Evolutionary conservation across 2,888 invertebrate genomes (phyloP).

Genomic region (Digitonthophagus gazella): DNA sequence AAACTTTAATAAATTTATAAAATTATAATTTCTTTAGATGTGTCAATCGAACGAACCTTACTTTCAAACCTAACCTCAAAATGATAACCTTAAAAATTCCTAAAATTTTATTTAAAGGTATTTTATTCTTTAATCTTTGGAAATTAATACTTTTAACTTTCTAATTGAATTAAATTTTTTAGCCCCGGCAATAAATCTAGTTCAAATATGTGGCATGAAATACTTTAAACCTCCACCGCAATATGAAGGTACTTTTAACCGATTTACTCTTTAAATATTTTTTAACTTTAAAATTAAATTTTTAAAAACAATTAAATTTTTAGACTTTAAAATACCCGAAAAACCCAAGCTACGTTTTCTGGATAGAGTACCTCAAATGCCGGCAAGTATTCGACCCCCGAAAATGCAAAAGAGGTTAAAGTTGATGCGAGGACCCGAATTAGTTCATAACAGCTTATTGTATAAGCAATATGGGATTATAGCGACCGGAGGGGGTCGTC

Average conservation of each 20-base stretch:
- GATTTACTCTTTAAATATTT: background rate
- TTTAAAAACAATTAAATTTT: conserved; percentile 5
- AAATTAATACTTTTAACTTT: background rate
- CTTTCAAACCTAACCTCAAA: background rate
- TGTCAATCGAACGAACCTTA: background rate
- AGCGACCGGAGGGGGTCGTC: conserved; percentile 79
- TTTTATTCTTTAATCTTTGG: background rate
- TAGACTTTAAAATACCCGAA: conserved; percentile 74
- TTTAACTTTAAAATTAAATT: background rate
- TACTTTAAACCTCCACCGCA: conserved; percentile 67
- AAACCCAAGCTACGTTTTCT: conserved; percentile 66
- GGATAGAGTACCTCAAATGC: conserved; percentile 72
- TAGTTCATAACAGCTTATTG: conserved; percentile 77
- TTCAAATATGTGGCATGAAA: conserved; percentile 59
- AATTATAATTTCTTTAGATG: too few relatives aligned
- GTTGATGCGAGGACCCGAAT: conserved; percentile 91
- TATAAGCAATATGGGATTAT: conserved; percentile 93
- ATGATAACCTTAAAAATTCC: conserved; percentile 4
- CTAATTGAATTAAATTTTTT: background rate
- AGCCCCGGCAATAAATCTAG: conserved; percentile 12
- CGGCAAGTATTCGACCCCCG: conserved; percentile 65
- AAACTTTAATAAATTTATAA: too few relatives aligned
- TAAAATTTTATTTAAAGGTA: conserved; percentile 5
- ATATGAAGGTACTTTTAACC: conserved; percentile 58
- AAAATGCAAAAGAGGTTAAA: conserved; percentile 82